Evolutionary conservation across 1,140 invertebrate species (phyloP).

Genomic region (Drosophila subpulchrella): DNA sequence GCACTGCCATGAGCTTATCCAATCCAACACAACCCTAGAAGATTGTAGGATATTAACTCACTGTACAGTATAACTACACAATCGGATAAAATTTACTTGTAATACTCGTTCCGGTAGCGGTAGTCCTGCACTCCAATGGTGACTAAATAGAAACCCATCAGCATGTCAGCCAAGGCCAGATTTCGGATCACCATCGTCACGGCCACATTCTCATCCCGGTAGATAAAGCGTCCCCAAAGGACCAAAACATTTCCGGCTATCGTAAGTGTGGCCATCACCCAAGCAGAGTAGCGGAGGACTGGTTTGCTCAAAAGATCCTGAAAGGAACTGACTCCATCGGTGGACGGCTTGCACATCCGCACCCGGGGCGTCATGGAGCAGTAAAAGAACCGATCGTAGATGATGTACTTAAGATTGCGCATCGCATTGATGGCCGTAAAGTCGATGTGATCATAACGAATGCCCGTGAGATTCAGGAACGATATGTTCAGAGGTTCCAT

Average conservation of each 20-base stretch:
- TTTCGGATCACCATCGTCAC: slow-evolving; percentile 89
- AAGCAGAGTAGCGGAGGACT: slow-evolving; percentile 88
- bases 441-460: slow-evolving; percentile 86
- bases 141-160: slow-evolving; percentile 92
- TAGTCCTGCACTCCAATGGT: slow-evolving; percentile 89
- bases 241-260: slow-evolving; percentile 89
- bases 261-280: slow-evolving; percentile 90
- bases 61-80: background rate
- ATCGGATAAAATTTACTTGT: slow-evolving; percentile 66
- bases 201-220: slow-evolving; percentile 87
- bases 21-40: slow-evolving; percentile 86
- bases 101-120: slow-evolving; percentile 88
- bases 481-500: slow-evolving; percentile 70
- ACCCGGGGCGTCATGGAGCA: slow-evolving; percentile 88
- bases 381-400: slow-evolving; percentile 90
- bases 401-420: slow-evolving; percentile 86
- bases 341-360: slow-evolving; percentile 87
- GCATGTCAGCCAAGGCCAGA: slow-evolving; percentile 90
- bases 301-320: slow-evolving; percentile 88
- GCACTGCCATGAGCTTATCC: slow-evolving; percentile 90
- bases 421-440: slow-evolving; percentile 86
- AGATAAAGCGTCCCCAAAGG: slow-evolving; percentile 88
- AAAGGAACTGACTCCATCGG: slow-evolving; percentile 90
- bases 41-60: background rate
- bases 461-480: slow-evolving; percentile 86